Percentiles rank a stretch among this genome's conserved stretches.
Conservation (phyloP, 2,797 vertebrate species). For the Halcyon smyrnensis region DNA sequence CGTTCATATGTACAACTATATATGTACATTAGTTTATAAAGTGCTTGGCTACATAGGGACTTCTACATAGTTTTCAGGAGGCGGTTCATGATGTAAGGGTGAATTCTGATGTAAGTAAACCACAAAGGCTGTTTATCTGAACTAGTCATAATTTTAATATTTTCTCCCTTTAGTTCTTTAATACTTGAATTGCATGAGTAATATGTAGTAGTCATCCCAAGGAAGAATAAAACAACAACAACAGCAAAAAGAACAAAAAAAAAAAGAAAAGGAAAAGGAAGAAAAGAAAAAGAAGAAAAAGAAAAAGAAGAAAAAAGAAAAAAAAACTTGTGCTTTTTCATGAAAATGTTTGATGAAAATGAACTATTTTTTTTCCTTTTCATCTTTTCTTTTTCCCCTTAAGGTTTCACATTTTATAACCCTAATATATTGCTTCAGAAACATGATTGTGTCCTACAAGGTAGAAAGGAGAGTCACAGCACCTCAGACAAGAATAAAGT, state of each 20-base stretch:
- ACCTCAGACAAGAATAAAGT: not conserved
- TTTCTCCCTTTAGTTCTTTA: not conserved
- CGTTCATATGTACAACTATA: not conserved
- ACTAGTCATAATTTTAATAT: not conserved
- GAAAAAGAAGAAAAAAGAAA: not conserved
- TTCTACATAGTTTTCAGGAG: not conserved
- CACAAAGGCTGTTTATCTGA: not conserved
- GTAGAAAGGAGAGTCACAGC: not conserved
- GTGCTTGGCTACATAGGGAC: not conserved
- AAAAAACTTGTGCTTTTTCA: not conserved
- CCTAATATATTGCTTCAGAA: not conserved
- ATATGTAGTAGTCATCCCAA: not conserved
- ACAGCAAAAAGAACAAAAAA: not conserved
- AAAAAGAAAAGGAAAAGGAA: not conserved
- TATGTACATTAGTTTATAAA: not conserved
- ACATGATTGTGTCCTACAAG: accelerated
- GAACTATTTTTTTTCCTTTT: not conserved
- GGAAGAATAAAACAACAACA: not conserved
- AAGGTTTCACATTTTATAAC: not conserved
- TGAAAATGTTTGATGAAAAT: not conserved
- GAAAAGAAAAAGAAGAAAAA: too few relatives aligned
- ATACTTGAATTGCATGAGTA: not conserved
- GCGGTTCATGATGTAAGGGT: not conserved
- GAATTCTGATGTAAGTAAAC: not conserved
- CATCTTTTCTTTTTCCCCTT: not conserved